Evolutionary conservation across 2,797 vertebrate species (phyloP).

Genomic region (Poecile montanus): DNA sequence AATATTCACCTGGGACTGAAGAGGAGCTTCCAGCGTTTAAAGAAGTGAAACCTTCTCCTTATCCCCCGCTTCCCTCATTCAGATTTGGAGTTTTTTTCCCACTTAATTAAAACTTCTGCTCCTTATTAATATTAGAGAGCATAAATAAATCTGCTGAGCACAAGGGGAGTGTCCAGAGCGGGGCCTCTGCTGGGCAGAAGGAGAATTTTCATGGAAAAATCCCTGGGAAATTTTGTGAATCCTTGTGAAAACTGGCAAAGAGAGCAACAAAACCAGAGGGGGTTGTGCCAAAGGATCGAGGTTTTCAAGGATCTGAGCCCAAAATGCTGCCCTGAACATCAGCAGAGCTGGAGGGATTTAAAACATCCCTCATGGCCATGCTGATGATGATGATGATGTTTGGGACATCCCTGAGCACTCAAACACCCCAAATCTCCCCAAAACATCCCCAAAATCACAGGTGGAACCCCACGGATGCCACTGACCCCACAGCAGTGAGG

Average conservation of each 20-base stretch:
- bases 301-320: rapidly evolving
- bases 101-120: constrained; percentile 1
- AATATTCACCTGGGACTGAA: not conserved
- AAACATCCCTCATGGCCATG: not conserved
- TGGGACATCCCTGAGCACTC: not conserved
- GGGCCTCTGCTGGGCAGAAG: not conserved
- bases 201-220: not conserved
- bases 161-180: not conserved
- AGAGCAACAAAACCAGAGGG: not conserved
- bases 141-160: not conserved
- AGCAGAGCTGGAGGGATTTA: not conserved
- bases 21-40: not conserved
- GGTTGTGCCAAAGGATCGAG: no score
- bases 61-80: not conserved
- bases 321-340: not conserved
- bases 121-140: not conserved
- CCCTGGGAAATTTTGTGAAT: not conserved
- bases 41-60: not conserved
- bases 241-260: not conserved
- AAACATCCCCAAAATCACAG: rapidly evolving
- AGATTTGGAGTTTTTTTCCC: not conserved
- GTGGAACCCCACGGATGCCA: rapidly evolving
- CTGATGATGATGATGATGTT: no score
- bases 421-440: rapidly evolving
- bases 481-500: not conserved